A percentile compares a stretch with the other conserved stretches of the same genome.
These are phyloP conservation scores for Gila orcuttii DNA, from an alignment of 2,113 vertebrate species.

Conservation along the genomic window DNA sequence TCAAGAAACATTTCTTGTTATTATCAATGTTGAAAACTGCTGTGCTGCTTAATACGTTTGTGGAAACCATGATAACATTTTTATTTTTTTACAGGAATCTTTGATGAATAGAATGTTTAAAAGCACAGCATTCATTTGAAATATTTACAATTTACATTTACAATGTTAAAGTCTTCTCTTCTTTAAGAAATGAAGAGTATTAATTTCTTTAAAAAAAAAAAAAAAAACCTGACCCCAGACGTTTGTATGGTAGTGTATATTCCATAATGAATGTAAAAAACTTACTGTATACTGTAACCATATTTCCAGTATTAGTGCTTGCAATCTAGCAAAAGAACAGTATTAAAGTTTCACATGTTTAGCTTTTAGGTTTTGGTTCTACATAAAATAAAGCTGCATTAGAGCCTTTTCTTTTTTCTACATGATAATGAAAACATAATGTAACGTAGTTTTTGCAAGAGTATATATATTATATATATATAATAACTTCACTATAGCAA, in stretches of 20 bases:
- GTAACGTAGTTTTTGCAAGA: not conserved
- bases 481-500: not conserved
- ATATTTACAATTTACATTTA: not conserved
- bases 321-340: not conserved
- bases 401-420: not conserved
- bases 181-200: too few species aligned
- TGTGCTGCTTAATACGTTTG: not conserved
- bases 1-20: not conserved
- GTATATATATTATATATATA: not conserved
- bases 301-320: not conserved
- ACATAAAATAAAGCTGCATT: not conserved
- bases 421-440: not conserved
- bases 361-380: not conserved
- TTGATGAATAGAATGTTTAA: not conserved
- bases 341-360: not conserved
- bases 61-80: not conserved
- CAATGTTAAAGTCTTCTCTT: not conserved
- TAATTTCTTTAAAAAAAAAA: not conserved
- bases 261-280: not conserved
- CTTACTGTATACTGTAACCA: not conserved
- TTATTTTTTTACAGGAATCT: not conserved
- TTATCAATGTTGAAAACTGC: not conserved
- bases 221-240: too few species aligned
- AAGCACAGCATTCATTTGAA: not conserved
- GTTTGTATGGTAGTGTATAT: not conserved